A percentile compares a stretch with the other conserved stretches of the same genome.
These are phyloP conservation scores for Polietes domitor DNA, from an alignment of 2,888 invertebrate genomes.

Conservation along the genomic window DNA sequence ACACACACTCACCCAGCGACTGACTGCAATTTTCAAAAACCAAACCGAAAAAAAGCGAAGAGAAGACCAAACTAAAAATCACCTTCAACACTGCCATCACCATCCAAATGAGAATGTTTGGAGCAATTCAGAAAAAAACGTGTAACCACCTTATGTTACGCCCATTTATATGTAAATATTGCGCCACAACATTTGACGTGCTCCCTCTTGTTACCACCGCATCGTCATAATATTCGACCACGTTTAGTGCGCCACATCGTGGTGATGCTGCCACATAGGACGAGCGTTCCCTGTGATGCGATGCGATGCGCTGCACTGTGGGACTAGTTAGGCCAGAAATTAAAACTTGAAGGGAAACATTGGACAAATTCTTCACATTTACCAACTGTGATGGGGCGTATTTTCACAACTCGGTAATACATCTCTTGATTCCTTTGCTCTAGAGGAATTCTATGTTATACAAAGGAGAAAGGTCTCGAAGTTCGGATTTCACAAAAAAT, in stretches of 20 bases:
- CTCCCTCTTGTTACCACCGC: conserved; percentile 44
- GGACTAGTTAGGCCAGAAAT: no score
- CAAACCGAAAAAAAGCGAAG: conserved; percentile 13
- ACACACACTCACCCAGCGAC: conserved; percentile 4
- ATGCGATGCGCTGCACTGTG: conserved; percentile 14
- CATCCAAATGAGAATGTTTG: not conserved
- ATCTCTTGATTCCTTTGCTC: no score
- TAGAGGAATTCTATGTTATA: no score
- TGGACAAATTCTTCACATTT: no score
- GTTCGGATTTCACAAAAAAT: no score
- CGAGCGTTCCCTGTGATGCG: conserved; percentile 7
- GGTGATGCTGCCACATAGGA: conserved; percentile 23
- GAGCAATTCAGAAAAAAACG: conserved; percentile 6
- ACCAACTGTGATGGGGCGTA: no score
- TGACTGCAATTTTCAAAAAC: conserved; percentile 51
- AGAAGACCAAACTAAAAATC: conserved; percentile 57
- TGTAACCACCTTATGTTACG: conserved; percentile 74
- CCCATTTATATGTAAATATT: conserved; percentile 78
- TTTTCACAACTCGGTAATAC: no score
- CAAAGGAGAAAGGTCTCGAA: no score
- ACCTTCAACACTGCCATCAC: conserved; percentile 39
- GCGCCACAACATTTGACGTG: conserved; percentile 51
- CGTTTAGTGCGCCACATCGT: conserved; percentile 41
- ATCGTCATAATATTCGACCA: conserved; percentile 13
- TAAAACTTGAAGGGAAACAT: no score